phyloP scores from a whole-genome alignment of 2,888 invertebrate species.

The Balanococcus diminutus region DNA sequence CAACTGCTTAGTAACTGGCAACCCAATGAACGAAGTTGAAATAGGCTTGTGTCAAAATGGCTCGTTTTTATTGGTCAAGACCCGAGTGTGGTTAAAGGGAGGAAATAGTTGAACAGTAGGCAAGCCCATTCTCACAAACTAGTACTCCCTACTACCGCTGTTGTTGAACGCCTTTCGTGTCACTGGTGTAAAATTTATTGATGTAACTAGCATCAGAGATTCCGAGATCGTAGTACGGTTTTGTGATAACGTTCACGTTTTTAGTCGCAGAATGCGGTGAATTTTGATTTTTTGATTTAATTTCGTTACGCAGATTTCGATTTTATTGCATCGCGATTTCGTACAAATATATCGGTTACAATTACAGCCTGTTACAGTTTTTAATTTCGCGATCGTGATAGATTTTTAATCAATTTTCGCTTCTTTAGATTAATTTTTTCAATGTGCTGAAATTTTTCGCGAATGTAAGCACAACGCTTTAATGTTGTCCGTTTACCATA shows the following conservation, averaged over 20 bases:
- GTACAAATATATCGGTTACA: background rate
- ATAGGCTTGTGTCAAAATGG: constrained; percentile 21
- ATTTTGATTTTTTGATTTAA: background rate
- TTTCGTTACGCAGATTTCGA: background rate
- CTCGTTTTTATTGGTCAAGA: constrained; percentile 18
- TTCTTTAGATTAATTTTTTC: too few species aligned
- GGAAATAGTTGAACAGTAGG: constrained; percentile 5
- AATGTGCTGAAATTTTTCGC: background rate
- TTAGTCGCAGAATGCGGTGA: constrained; percentile 8
- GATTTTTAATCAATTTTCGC: background rate
- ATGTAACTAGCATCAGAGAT: constrained; percentile 48
- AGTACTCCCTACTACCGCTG: constrained; percentile 40
- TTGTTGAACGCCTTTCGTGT: constrained; percentile 41
- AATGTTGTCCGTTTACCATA: constrained; percentile 54
- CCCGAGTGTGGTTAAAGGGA: background rate
- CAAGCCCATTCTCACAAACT: constrained; percentile 44
- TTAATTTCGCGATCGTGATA: background rate
- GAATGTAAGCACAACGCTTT: constrained; percentile 31
- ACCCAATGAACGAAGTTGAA: constrained; percentile 17
- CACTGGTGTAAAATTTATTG: constrained; percentile 51
- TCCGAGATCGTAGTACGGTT: constrained; percentile 47
- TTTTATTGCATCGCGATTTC: background rate
- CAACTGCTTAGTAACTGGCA: constrained; percentile 18
- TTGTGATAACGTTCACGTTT: constrained; percentile 32
- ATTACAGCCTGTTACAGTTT: too few species aligned